Evolutionary conservation across 2,113 vertebrate genomes (phyloP), one percentile per base, ranked within the genome.

Genomic region (Notechis scutatus): DNA sequence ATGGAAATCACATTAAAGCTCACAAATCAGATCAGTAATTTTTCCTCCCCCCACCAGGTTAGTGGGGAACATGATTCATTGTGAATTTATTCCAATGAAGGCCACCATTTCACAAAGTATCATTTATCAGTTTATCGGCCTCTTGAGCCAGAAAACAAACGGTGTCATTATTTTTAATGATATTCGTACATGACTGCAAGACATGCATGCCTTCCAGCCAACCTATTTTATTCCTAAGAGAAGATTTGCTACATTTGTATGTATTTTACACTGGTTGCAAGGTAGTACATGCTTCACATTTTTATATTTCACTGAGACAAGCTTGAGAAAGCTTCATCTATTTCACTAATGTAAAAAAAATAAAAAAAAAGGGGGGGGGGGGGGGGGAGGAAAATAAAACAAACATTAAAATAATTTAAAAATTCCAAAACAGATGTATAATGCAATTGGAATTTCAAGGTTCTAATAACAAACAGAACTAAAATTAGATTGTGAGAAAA

Each of bases 1-100:
- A 97, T 93, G 93, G 94, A 95, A 96, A 94, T 55, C 94, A 59
- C 94, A 96, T 93, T 96, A 96, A 96, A 95, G 90, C 94, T 90
- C 94, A 96, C 94, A 96, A 94, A 96, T 96, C 95, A 95, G 88
- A 81, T 87, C 94, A 90, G 94, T 88, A 91, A 45, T 69, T 50
- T 50, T 50, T 61, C 9, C 94, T 85, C 95, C 18, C 89, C 89
- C 95, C 26, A 26, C 90, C 94, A 92, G 3, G 91, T 88, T 94
- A 69, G 87, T 93, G 91, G 20, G 86, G 90, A 92, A 55, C 92
- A 39, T 47, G 91, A 95, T 92, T 94, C 91, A 94, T 93, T 92
- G 88, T 86, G 96, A 95, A 96, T 93, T 93, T 21, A 55, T 90
- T 91, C 93, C 81, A 1, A 94, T 94, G 95, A 95, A 90, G 95